Evolutionary conservation across 92 coral and sea anemone genomes (phyloP).

Genomic region (Porites rus): DNA sequence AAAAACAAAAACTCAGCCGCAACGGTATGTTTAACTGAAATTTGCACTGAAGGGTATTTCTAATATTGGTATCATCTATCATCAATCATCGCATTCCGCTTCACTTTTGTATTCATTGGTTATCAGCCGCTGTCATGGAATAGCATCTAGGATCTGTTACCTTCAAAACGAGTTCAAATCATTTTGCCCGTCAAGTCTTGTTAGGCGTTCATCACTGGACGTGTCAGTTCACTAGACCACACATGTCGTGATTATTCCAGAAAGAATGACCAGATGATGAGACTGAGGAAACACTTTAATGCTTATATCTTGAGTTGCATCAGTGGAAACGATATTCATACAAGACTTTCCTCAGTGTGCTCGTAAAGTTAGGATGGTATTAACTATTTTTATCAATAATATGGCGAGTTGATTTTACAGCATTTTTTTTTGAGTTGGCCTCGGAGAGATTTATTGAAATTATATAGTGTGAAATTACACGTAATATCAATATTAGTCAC

Average conservation of each 20-base stretch:
- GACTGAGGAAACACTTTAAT: not conserved
- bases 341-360: not conserved
- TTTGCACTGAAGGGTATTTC: not conserved
- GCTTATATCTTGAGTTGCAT: no score
- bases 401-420: slow-evolving; percentile 3
- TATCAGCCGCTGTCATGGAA: no score
- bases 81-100: no score
- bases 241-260: not conserved
- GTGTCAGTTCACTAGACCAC: not conserved
- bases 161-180: no score
- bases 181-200: not conserved
- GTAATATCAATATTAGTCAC: not conserved
- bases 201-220: not conserved
- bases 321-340: no score
- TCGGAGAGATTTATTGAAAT: slow-evolving; percentile 18
- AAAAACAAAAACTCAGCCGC: not conserved
- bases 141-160: no score
- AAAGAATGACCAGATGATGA: not conserved
- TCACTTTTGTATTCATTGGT: no score
- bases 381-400: slow-evolving; percentile 28
- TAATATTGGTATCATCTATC: no score
- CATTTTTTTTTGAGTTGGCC: slow-evolving; percentile 14
- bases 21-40: no score
- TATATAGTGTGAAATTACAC: slow-evolving; percentile 24
- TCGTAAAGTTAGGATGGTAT: not conserved